Conservation (phyloP, 2,113 vertebrate genomes). For the Suricata suricatta region DNA sequence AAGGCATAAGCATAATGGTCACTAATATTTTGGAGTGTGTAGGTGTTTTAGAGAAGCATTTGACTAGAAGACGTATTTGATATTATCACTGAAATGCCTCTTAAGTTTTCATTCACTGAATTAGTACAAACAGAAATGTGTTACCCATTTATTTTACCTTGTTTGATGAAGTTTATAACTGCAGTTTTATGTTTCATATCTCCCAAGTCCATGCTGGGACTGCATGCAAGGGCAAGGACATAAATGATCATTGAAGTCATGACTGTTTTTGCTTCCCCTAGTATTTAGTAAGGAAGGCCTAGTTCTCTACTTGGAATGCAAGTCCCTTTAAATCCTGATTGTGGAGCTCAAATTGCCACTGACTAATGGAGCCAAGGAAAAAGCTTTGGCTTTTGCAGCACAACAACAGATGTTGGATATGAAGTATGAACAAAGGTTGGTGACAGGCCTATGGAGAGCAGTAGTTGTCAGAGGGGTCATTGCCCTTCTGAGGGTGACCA, state of each 20-base stretch:
- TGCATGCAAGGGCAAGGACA: neutral
- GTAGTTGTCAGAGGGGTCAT: constrained; percentile 81
- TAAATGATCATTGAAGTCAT: neutral
- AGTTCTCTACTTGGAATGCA: constrained; percentile 83
- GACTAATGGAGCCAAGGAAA: constrained; percentile 85
- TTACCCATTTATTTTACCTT: neutral
- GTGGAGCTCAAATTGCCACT: constrained; percentile 84
- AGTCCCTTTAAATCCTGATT: constrained; percentile 76
- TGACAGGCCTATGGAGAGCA: constrained; percentile 86
- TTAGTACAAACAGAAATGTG: neutral
- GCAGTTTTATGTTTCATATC: neutral
- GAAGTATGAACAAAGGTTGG: constrained; percentile 81
- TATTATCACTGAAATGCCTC: neutral
- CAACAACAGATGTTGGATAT: constrained; percentile 83
- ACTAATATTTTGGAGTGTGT: neutral
- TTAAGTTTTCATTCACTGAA: neutral
- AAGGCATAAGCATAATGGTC: neutral
- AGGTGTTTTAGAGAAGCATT: neutral
- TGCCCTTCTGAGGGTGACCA: constrained; percentile 76
- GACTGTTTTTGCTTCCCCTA: constrained; percentile 40
- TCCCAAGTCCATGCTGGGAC: neutral
- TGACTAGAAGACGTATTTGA: neutral
- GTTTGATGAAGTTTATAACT: neutral
- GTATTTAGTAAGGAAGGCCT: constrained; percentile 28
- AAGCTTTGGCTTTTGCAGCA: constrained; percentile 84